These are phyloP conservation scores for Eueides isabella DNA, from an alignment of 1,140 invertebrate species.

Conservation along the genomic window DNA sequence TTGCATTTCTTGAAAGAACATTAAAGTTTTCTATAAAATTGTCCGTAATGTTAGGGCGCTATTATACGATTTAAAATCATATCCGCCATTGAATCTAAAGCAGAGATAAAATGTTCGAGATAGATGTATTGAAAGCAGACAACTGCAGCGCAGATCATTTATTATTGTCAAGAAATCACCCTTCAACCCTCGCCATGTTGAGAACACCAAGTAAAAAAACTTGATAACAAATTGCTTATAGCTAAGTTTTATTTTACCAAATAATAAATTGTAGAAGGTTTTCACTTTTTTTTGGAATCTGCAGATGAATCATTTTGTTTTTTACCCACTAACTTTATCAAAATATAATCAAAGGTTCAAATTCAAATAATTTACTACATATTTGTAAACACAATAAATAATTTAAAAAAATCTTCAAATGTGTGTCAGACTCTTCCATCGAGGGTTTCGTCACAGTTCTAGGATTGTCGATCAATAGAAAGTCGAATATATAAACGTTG, in stretches of 20 bases:
- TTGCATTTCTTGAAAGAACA: not conserved
- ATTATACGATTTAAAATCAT: conserved; percentile 3
- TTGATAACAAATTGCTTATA: not conserved
- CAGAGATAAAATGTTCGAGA: conserved; percentile 14
- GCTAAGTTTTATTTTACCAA: not conserved
- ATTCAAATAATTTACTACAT: too few relatives aligned
- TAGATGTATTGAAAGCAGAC: conserved; percentile 22
- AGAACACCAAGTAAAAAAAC: not conserved
- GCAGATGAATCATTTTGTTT: too few relatives aligned
- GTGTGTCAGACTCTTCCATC: too few relatives aligned
- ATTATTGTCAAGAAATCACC: conserved; percentile 11
- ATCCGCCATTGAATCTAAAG: not conserved
- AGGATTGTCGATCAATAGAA: too few relatives aligned
- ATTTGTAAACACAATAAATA: too few relatives aligned
- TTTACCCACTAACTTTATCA: too few relatives aligned
- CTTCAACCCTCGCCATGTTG: not conserved
- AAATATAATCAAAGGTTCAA: too few relatives aligned
- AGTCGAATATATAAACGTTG: too few relatives aligned
- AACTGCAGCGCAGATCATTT: conserved; percentile 19
- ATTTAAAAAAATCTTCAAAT: too few relatives aligned
- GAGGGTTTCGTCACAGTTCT: too few relatives aligned
- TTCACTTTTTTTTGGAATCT: not conserved
- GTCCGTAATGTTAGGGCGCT: not conserved
- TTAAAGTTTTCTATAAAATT: not conserved
- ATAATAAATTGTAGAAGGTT: not conserved